Evolutionary conservation across 2,113 vertebrate genomes (phyloP), one percentile per base, ranked within the genome.

Genomic region (Panthera leo): DNA sequence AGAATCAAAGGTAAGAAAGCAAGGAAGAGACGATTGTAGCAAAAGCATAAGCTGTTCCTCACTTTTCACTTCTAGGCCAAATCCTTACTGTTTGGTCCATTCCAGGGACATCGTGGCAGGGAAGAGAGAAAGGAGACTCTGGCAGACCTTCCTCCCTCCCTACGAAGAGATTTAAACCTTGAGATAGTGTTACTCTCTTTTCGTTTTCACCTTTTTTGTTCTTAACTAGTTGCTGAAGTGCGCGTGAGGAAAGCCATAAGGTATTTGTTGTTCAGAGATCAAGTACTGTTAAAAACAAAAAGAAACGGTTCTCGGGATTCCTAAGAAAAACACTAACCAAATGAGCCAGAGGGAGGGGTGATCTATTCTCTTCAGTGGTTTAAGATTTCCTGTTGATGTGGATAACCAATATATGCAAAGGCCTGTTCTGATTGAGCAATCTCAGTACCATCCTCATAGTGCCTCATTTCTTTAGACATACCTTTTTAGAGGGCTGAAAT

Each of bases 401-500:
- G 67, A 55, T 91, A 55, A 82, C 58, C 90, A 18, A 2, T 67
- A 61, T 31, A 18, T 87, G 12, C 5, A 12, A 78, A 87, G 48
- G 31, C 88, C 84, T 70, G 7, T 95, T 92, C 78, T 15, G 6
- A 87, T 51, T 11, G 58, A 94, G 31, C 63, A 29, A 1, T 51
- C 80, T 97, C 42, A 9, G 85, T 61, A 51, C 1, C 0, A 65
- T 91, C 85, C 21, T 23, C 2, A 55, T n/a, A 82, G 58, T n/a
- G 65, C 85, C 75, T 89, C 88, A 71, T 92, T 96, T 95, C 96
- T 97, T 84, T 76, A 95, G 84, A 94, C 70, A 67, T 63, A 70
- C 61, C 86, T 96, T 97, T 96, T 91, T 68, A 95, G 94, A 97
- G 36, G 82, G 68, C 63, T 97, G 97, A 91, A 96, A 97, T 95